phyloP scores from a whole-genome alignment of 2,888 invertebrate genomes.

The Caenorhabditis macrosperma region DNA sequence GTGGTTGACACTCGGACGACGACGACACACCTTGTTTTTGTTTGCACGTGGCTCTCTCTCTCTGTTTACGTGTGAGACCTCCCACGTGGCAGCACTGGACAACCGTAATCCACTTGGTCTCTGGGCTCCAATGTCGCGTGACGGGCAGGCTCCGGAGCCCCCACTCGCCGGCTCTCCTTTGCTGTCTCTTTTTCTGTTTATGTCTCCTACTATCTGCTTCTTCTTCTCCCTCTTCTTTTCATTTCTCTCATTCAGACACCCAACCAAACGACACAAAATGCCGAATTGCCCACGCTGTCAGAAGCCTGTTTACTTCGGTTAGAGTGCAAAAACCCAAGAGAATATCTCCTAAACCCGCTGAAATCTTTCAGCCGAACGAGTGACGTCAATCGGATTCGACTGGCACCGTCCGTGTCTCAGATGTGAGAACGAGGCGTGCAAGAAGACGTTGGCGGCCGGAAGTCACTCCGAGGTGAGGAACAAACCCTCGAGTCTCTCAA shows the following conservation, averaged over 20 bases:
- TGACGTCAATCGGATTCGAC: slow-evolving; percentile 86
- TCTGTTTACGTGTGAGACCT: neutral
- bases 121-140: slow-evolving; percentile 27
- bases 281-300: slow-evolving; percentile 78
- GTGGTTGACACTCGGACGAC: slow-evolving; percentile 4
- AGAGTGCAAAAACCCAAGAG: neutral
- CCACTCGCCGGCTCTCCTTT: slow-evolving; percentile 3
- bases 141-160: slow-evolving; percentile 3
- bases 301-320: slow-evolving; percentile 80
- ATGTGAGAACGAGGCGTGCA: slow-evolving; percentile 85
- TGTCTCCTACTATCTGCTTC: slow-evolving; percentile 3
- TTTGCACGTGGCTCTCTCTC: slow-evolving; percentile 16
- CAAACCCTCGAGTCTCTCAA: too few species aligned
- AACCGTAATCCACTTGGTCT: slow-evolving; percentile 6
- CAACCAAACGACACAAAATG: slow-evolving; percentile 62
- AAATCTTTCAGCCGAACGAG: slow-evolving; percentile 85
- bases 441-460: slow-evolving; percentile 86
- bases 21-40: slow-evolving; percentile 19
- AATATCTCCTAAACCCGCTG: neutral
- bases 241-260: slow-evolving; percentile 20
- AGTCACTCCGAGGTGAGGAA: slow-evolving; percentile 84
- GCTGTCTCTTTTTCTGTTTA: slow-evolving; percentile 17
- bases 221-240: neutral
- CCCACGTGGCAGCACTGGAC: slow-evolving; percentile 1
- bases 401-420: slow-evolving; percentile 86